Base-by-base conservation (phyloP, 2,797 vertebrate genomes). In the Limosa lapponica region DNA sequence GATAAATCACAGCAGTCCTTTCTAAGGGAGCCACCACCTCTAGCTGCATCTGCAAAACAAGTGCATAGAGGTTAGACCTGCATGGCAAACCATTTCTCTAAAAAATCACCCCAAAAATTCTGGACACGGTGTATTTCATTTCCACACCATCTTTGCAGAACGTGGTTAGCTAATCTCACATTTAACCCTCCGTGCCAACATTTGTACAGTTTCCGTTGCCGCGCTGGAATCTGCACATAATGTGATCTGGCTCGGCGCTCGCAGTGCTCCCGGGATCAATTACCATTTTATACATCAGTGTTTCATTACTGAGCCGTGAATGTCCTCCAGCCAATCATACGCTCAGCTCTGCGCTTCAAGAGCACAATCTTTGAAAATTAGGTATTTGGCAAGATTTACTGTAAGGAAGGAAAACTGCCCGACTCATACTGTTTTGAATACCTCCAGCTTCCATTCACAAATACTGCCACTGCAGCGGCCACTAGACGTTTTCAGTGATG, bases 251-350 rank as follows among this genome's bases (percentile, higher is more conserved):
- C 95, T 96, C 52, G 17, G 78, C 0, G 3, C 87, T 66, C 30
- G 3, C 0, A 0, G 67, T 73, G 74, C 87, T 91, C 90, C 39
- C 0, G 82, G 95, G 96, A 97, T 96, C 94, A 96, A 96, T 96
- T 95, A 96, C 93, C 86, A 93, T 95, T 97, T 97, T 86, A 97
- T 93, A 97, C 87, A 97, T 78, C 91, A 94, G 91, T 83, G 92
- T 97, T 97, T 90, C 70, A 93, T 97, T 97, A 96, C 95, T 19
- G 73, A 95, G 87, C 85, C 15, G 3, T 65, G 88, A 94, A 95
- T 44, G 59, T 93, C 91, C 80, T 62, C 69, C 8, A 95, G 96
- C 97, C 97, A 96, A 97, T 96, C 92, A 93, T 65, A 97, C 89
- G 18, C 91, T 79, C 62, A 86, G 75, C 79, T 86, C 83, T 4